Evolutionary conservation across 2,113 vertebrate genomes (phyloP), one percentile per base, ranked within the genome.

Genomic region (Neolamprologus cancellatus): DNA sequence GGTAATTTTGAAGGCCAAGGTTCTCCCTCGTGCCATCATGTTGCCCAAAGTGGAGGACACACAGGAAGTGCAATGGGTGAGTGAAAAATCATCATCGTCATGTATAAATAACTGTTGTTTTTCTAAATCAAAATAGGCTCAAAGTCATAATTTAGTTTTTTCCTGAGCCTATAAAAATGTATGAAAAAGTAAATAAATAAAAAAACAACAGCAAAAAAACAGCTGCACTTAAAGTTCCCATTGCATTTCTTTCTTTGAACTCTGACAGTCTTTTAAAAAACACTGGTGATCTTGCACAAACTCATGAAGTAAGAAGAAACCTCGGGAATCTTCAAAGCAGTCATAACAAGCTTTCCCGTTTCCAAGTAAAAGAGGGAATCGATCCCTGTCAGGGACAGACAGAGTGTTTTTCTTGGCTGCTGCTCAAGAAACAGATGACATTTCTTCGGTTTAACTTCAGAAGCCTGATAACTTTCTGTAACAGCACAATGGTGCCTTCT

Each of bases 11-110:
- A 95, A 96, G 85, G 96, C 96, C 5, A 95, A 91, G 69, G 95
- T 96, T 66, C 97, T 99, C 32, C 98, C 98, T 91, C 96, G 98
- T 11, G 98, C 98, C 86, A 92, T 99, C 82, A 99, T 99, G 98
- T 91, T 99, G 86, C 98, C 98, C 9, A 99, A 99, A 91, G 97
- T 99, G 90, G 98, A 99, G 93, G 95, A 96, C 66, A 93, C 91
- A 2, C 96, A 97, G 80, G 98, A 99, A 87, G 96, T 99, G 84
- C 97, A 93, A 80, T 99, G 98, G 99, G 98, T 99, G 90, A 97
- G 91, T 34, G 18, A 9, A 10, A 74, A 39, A 54, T 74, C 36
- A 44, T 94, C 44, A 5, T n/a, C 18, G 4, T 36, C 13, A 8
- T n/a, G 3, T 55, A 32, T 9, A 3, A 80, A 50, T 30, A 76